Conservation (phyloP, 1,140 invertebrate species). For the Teleogryllus occipitalis region DNA sequence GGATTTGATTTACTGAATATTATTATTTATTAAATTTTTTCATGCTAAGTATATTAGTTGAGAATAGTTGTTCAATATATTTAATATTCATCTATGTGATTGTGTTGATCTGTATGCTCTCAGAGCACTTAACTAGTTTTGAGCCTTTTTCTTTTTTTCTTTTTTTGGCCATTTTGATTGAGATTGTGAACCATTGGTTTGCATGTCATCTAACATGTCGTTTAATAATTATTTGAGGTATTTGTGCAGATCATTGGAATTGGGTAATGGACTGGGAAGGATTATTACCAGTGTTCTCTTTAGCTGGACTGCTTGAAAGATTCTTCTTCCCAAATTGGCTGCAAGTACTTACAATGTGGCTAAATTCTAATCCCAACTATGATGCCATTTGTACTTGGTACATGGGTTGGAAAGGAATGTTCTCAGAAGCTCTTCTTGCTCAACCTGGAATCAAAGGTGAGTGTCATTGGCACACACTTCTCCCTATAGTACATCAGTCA, state of each 20-base stretch:
- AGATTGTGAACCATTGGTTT: no score
- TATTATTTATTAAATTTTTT: no score
- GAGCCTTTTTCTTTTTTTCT: no score
- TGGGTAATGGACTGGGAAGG: conserved; percentile 84
- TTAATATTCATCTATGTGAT: no score
- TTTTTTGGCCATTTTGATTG: no score
- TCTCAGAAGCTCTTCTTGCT: conserved; percentile 55
- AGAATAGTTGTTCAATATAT: no score
- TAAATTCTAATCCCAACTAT: conserved; percentile 71
- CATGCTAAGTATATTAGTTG: no score
- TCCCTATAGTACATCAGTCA: no score
- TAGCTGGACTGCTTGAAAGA: conserved; percentile 68
- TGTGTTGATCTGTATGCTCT: no score
- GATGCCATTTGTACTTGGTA: conserved; percentile 83
- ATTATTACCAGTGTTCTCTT: conserved; percentile 57
- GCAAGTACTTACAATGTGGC: conserved; percentile 68
- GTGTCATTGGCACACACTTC: neutral
- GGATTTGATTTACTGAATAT: no score
- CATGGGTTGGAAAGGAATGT: conserved; percentile 73
- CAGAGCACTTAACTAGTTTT: no score
- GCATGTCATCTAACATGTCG: neutral
- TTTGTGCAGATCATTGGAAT: conserved; percentile 53
- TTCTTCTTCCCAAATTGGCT: conserved; percentile 85
- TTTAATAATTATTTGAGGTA: conserved; percentile 14
- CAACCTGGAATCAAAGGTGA: conserved; percentile 64